Conservation (phyloP, 2,888 invertebrate genomes). For the Pyrrhia umbra region DNA sequence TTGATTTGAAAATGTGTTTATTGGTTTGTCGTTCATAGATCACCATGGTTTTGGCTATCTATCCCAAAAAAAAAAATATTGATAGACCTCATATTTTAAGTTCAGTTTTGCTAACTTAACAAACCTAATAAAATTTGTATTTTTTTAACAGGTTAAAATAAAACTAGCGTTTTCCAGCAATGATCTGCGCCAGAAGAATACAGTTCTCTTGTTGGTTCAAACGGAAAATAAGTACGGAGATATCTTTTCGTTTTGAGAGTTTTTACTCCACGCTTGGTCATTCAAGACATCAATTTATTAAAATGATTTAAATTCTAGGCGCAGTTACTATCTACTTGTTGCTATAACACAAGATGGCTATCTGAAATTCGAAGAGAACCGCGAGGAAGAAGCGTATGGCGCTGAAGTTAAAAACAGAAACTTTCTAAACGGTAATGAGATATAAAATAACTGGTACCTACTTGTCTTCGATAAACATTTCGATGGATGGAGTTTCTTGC, state of each 20-base stretch:
- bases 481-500: too few relatives aligned
- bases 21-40: too few relatives aligned
- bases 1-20: too few relatives aligned
- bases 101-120: too few relatives aligned
- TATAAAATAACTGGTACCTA: neutral
- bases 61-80: too few relatives aligned
- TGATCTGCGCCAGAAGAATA: conserved; percentile 94
- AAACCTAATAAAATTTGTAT: neutral
- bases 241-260: neutral
- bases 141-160: conserved; percentile 92
- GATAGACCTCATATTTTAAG: too few relatives aligned
- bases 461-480: too few relatives aligned
- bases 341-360: conserved; percentile 96
- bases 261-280: neutral
- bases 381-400: conserved; percentile 93
- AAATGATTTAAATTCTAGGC: conserved; percentile 84
- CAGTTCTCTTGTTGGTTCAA: conserved; percentile 94
- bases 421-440: conserved; percentile 94
- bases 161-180: conserved; percentile 96
- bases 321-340: conserved; percentile 95
- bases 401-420: conserved; percentile 94
- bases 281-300: neutral
- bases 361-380: conserved; percentile 95
- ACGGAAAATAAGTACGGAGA: conserved; percentile 94
- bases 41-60: too few relatives aligned